Evolutionary conservation across 2,113 vertebrate genomes (phyloP).

Genomic region (Thamnaconus septentrionalis): DNA sequence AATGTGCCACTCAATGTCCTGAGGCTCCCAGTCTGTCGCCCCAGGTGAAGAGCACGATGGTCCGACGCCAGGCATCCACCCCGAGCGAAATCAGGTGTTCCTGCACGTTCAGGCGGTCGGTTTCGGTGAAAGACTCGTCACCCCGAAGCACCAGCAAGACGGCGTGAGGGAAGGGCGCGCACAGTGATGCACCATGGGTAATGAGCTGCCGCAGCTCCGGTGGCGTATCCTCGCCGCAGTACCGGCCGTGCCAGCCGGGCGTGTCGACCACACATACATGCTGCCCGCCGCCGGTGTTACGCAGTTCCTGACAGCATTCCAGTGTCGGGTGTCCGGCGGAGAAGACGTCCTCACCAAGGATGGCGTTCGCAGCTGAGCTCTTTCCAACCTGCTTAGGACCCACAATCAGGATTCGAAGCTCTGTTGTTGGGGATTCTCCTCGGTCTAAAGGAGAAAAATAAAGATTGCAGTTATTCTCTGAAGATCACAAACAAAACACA

Average conservation of each 20-base stretch:
- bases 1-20: slow-evolving; percentile 46
- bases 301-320: not conserved
- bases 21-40: slow-evolving; percentile 43
- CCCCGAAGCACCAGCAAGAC: slow-evolving; percentile 8
- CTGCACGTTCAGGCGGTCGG: slow-evolving; percentile 8
- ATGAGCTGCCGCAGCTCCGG: slow-evolving; percentile 20
- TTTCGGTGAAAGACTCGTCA: slow-evolving; percentile 49
- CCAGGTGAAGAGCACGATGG: slow-evolving; percentile 46
- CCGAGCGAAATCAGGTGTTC: slow-evolving; percentile 35
- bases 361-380: too few relatives aligned
- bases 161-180: slow-evolving; percentile 1
- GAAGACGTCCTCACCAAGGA: not conserved
- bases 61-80: slow-evolving; percentile 15
- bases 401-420: too few relatives aligned
- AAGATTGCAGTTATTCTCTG: too few relatives aligned
- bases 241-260: slow-evolving; percentile 55
- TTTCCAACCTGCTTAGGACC: too few relatives aligned
- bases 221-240: slow-evolving; percentile 38
- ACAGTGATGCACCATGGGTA: slow-evolving; percentile 16
- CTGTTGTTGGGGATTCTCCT: too few relatives aligned
- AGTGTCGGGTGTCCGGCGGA: not conserved
- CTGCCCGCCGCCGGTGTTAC: too few relatives aligned
- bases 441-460: too few relatives aligned
- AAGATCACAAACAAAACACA: too few relatives aligned
- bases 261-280: slow-evolving; percentile 31